Evolutionary conservation across 2,797 vertebrate species (phyloP).

Genomic region (Diplodus sargus): DNA sequence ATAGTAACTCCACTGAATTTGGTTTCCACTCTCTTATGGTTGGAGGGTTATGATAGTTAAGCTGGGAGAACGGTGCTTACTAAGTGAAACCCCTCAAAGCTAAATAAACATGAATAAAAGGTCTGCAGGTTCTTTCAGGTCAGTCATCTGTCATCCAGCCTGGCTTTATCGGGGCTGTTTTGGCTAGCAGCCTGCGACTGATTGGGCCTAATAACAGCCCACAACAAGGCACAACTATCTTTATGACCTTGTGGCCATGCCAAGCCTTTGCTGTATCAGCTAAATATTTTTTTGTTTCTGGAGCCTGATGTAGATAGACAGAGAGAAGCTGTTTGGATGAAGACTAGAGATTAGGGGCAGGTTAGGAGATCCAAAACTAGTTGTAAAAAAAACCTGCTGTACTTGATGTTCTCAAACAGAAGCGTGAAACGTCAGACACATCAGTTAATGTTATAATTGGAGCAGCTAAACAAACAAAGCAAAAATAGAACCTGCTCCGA

Average conservation of each 20-base stretch:
- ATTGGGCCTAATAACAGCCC: slow-evolving; percentile 11
- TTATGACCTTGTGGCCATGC: slow-evolving; percentile 36
- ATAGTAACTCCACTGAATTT: background rate
- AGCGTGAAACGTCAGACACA: slow-evolving; percentile 2
- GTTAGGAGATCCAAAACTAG: background rate
- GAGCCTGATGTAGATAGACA: background rate
- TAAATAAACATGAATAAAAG: background rate
- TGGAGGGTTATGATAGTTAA: background rate
- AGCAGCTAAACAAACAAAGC: slow-evolving; percentile 25
- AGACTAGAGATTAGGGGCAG: background rate
- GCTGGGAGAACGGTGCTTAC: background rate
- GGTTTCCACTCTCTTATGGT: background rate
- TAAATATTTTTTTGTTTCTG: slow-evolving; percentile 26
- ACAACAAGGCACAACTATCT: slow-evolving; percentile 18
- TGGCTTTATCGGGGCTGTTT: slow-evolving; percentile 20
- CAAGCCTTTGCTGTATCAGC: slow-evolving; percentile 40
- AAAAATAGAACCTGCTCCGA: slow-evolving; percentile 26
- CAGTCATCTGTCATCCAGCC: background rate
- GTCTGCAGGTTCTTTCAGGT: background rate
- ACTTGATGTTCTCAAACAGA: slow-evolving; percentile 21
- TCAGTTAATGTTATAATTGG: slow-evolving; percentile 15
- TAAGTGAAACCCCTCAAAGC: slow-evolving; percentile 8
- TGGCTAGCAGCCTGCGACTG: background rate
- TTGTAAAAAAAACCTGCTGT: background rate
- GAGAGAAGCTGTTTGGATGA: slow-evolving; percentile 2